Evolutionary conservation across 2,888 invertebrate species (phyloP), one percentile per base, ranked within the genome.

Genomic region (Gymnocheta viridis): DNA sequence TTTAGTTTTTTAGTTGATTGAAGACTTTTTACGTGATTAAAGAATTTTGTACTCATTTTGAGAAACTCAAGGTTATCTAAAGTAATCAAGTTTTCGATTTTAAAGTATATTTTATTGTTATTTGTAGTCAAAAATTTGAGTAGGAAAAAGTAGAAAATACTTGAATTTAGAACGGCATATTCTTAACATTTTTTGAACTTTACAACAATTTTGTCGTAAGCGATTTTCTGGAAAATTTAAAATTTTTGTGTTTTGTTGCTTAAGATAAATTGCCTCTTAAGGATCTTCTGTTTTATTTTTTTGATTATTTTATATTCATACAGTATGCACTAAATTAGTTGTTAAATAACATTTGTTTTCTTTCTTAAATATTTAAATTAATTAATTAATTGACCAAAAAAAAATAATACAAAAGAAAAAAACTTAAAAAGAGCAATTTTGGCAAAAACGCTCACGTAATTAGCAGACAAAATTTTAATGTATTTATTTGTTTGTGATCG

Each of bases 391-490:
- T 29, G 24, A 54, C 14, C 29, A 38, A 22, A 54, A 62, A 51
- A n/a, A 17, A 51, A 54, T 10, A n/a, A 29, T 17, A 27, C 10
- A 29, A 27, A 27, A n/a, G 27, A 27, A 14, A 5, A n/a, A 64
- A 64, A 74, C 27, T 1, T 5, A 29, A 22, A 22, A 51, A 38
- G 2, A 27, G 19, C 4, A 12, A 4, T n/a, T 32, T 60, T 77
- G 24, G 32, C 38, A 24, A 78, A 78, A 70, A 78, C 54, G 22
- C 51, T 78, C 78, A 78, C 78, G 78, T 78, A 78, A 54, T 62
- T 62, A 17, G 7, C 49, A 60, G 44, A 70, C 69, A 54, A 78
- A 62, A 32, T 62, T 51, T 70, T 78, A 70, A 78, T 51, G 69
- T 41, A 51, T 35, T 60, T 51, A 62, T 69, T 60, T 51, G 27